A percentile compares a stretch with the other conserved stretches of the same genome.
These are phyloP conservation scores for Macropodus opercularis DNA, from an alignment of 2,797 vertebrate species.

Conservation along the genomic window DNA sequence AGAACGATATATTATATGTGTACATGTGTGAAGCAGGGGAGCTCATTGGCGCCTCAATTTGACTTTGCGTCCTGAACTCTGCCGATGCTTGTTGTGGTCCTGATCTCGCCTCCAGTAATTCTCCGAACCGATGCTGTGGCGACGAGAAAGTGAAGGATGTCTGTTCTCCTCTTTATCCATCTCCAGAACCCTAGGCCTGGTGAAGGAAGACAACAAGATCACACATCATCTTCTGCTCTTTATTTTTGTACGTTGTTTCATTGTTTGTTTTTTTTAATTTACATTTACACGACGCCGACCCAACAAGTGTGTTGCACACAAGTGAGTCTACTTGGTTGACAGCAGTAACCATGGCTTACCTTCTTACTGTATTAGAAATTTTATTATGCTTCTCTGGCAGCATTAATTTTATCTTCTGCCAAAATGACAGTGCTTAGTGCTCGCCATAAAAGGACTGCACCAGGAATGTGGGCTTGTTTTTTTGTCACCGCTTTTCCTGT, in stretches of 20 bases:
- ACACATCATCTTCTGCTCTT: slow-evolving; percentile 2
- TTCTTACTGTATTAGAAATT: too few species aligned
- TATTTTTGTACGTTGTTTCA: background rate
- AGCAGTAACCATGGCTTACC: too few species aligned
- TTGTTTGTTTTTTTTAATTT: too few species aligned
- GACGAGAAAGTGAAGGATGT: slow-evolving; percentile 78
- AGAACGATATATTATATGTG: slow-evolving; percentile 39
- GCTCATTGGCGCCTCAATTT: slow-evolving; percentile 96
- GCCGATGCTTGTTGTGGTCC: slow-evolving; percentile 83
- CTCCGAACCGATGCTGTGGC: slow-evolving; percentile 87
- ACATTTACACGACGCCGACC: background rate
- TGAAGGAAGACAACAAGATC: background rate
- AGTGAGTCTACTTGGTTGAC: background rate
- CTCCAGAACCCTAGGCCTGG: slow-evolving; percentile 93
- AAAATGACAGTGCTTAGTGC: background rate
- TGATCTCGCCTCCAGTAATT: slow-evolving; percentile 92
- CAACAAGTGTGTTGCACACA: background rate
- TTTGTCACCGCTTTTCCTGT: background rate
- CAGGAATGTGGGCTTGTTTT: too few species aligned
- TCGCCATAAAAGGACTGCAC: background rate
- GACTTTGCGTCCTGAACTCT: slow-evolving; percentile 88
- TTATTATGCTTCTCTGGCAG: background rate
- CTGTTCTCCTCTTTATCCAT: slow-evolving; percentile 99
- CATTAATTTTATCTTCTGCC: background rate
- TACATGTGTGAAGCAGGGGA: slow-evolving; percentile 8